phyloP scores from a whole-genome alignment of 2,888 invertebrate genomes.

The Drosophila atripex region DNA sequence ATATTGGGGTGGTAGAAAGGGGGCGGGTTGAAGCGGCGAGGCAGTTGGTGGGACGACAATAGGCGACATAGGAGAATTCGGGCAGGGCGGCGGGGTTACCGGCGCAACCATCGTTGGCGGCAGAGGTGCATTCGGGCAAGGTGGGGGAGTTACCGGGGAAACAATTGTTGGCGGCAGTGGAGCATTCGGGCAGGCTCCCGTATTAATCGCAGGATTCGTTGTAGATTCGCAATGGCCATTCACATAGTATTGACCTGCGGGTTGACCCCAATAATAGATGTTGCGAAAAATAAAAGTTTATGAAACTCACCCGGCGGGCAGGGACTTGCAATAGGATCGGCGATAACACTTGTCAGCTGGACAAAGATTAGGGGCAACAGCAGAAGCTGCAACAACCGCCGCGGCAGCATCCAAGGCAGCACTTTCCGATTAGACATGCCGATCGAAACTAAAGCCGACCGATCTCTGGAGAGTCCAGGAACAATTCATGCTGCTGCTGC shows the following conservation, averaged over 20 bases:
- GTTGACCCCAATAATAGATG: not conserved
- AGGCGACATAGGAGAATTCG: slow-evolving; percentile 5
- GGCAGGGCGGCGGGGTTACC: not conserved
- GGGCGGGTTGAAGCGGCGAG: not conserved
- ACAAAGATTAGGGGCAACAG: slow-evolving; percentile 35
- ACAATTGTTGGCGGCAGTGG: slow-evolving; percentile 2
- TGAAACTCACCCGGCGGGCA: slow-evolving; percentile 21
- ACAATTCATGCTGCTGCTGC: not conserved
- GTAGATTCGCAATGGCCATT: not conserved
- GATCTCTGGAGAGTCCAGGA: slow-evolving; percentile 7
- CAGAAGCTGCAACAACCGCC: slow-evolving; percentile 26
- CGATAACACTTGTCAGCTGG: slow-evolving; percentile 8
- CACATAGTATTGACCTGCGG: slow-evolving; percentile 7
- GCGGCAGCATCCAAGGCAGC: slow-evolving; percentile 24
- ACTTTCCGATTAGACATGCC: slow-evolving; percentile 55
- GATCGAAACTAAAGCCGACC: slow-evolving; percentile 54
- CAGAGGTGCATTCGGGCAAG: not conserved
- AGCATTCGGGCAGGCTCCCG: slow-evolving; percentile 14
- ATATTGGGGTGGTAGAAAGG: not conserved
- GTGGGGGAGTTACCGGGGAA: not conserved
- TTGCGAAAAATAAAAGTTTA: no score
- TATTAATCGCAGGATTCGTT: not conserved
- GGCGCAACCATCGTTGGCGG: not conserved
- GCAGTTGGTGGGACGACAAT: not conserved
- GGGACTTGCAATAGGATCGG: slow-evolving; percentile 6